Conservation (phyloP, 53 echinoderm and acorn worm species). For the Echinometra lucunter region DNA sequence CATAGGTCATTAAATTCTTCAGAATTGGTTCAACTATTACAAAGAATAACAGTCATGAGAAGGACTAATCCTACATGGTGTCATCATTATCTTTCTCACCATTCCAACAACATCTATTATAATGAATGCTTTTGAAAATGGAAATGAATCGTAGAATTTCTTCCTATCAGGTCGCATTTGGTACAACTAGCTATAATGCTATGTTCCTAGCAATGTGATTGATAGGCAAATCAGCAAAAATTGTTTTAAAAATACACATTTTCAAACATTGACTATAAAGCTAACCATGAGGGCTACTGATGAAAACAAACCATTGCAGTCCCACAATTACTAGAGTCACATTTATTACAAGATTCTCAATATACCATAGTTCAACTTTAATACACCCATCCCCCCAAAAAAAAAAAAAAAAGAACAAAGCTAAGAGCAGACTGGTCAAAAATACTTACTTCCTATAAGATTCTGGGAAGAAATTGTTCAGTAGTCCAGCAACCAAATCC, state of each 20-base stretch:
- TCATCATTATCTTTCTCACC: too few species aligned
- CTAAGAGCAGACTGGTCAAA: neutral
- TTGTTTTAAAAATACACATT: neutral
- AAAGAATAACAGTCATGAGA: too few species aligned
- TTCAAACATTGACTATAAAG: neutral
- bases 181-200: neutral
- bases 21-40: too few species aligned
- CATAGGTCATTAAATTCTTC: too few species aligned
- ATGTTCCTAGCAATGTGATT: neutral
- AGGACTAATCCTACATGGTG: too few species aligned
- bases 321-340: too few species aligned
- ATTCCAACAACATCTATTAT: too few species aligned
- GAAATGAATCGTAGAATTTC: neutral
- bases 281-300: neutral
- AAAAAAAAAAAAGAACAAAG: neutral
- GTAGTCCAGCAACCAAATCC: slow-evolving; percentile 7
- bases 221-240: too few species aligned
- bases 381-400: neutral
- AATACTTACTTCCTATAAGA: slow-evolving; percentile 48
- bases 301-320: neutral
- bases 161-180: neutral
- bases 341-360: too few species aligned
- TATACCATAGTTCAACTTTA: too few species aligned
- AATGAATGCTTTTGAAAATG: neutral
- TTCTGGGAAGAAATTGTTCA: slow-evolving; percentile 39